These are phyloP conservation scores for Bradypodion pumilum DNA, from an alignment of 2,797 vertebrate species.

Conservation along the genomic window DNA sequence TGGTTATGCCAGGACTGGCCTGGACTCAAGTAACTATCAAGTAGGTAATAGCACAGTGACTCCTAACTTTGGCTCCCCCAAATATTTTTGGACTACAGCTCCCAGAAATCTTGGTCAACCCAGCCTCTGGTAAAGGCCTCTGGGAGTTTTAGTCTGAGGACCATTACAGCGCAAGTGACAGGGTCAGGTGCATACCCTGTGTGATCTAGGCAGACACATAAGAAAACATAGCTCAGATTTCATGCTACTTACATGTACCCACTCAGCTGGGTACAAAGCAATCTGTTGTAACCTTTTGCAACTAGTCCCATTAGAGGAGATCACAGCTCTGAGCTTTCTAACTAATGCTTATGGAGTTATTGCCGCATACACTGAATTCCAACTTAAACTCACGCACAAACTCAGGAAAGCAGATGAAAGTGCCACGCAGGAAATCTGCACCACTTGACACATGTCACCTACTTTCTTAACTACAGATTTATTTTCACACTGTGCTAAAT, in stretches of 20 bases:
- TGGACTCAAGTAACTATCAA: background rate
- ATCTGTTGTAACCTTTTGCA: constrained; percentile 36
- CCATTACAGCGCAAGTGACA: too few species aligned
- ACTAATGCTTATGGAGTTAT: background rate
- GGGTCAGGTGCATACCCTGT: too few species aligned
- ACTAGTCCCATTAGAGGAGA: constrained; percentile 26
- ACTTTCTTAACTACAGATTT: background rate
- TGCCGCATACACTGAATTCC: background rate
- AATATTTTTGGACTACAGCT: too few species aligned
- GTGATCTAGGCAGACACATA: background rate
- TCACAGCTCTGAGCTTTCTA: background rate
- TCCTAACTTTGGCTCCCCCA: too few species aligned
- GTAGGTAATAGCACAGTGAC: background rate
- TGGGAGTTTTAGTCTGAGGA: too few species aligned
- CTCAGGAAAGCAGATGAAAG: background rate
- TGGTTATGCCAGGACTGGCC: background rate
- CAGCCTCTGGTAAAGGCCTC: too few species aligned
- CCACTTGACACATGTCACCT: background rate
- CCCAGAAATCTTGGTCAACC: too few species aligned
- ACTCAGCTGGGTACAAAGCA: constrained; percentile 19
- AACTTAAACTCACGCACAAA: background rate
- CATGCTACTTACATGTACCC: background rate
- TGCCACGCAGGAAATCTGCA: background rate
- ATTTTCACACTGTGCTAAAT: background rate
- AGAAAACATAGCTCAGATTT: background rate